Conservation (phyloP, 2,888 invertebrate genomes). For the Mythimna albipuncta region DNA sequence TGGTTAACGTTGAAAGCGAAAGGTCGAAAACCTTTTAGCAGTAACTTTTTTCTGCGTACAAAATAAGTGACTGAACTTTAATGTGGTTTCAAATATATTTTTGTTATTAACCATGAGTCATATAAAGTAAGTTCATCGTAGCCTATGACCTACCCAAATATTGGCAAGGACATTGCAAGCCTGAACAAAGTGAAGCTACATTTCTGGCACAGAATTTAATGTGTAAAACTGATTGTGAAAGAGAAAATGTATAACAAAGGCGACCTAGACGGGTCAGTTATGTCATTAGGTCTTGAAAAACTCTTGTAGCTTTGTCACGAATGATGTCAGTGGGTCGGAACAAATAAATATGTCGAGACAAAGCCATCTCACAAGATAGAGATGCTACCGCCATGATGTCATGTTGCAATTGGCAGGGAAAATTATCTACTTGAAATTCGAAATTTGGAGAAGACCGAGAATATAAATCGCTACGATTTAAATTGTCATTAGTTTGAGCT, state of each 20-base stretch:
- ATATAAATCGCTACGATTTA: constrained; percentile 22
- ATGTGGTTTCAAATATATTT: neutral
- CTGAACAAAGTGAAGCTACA: constrained; percentile 2
- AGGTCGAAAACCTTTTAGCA: constrained; percentile 25
- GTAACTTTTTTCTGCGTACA: neutral
- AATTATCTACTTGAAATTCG: constrained; percentile 9
- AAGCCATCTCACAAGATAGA: constrained; percentile 11
- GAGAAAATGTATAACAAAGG: constrained; percentile 35
- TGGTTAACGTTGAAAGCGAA: constrained; percentile 7
- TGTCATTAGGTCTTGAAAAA: constrained; percentile 47
- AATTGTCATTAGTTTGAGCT: constrained; percentile 15
- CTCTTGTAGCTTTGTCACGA: constrained; percentile 32
- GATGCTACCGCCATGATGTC: constrained; percentile 24
- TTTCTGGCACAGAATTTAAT: constrained; percentile 25
- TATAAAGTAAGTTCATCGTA: constrained; percentile 5
- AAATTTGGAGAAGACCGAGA: constrained; percentile 10
- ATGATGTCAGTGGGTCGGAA: constrained; percentile 55
- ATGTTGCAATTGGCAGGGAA: constrained; percentile 14
- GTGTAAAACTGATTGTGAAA: constrained; percentile 24
- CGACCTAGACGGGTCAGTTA: constrained; percentile 39
- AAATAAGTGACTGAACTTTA: constrained; percentile 9
- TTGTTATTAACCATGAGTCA: neutral
- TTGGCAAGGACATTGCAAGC: constrained; percentile 36
- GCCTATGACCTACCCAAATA: constrained; percentile 20
- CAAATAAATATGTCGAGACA: constrained; percentile 40